Base-by-base conservation (phyloP, 2,797 vertebrate species). In the Sebastes reedi region DNA sequence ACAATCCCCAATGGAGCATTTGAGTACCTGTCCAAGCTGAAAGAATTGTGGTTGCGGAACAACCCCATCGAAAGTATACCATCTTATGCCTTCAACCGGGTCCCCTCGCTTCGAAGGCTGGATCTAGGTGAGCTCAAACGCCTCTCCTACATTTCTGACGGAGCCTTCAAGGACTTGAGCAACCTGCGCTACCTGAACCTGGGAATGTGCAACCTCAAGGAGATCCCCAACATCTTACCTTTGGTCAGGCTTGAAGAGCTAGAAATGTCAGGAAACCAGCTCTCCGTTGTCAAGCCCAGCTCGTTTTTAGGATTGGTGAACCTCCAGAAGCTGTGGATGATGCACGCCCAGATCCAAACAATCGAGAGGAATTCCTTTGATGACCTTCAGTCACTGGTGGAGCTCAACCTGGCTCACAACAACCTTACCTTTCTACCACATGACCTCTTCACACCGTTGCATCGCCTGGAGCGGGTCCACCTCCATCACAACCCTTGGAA, bases 1-100 rank as follows among this genome's bases (percentile, higher is more conserved):
- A 99, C 97, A 94, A 99, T 99, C 94, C 99, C 99, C 10, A 99
- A 99, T 96, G 98, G 98, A 93, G 99, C 99, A 90, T 99, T 99
- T 94, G 99, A 99, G 90, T 99, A 99, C 93, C 94, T 99, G 89
- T 99, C 99, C 89, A 99, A 99, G 94, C 95, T 99, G 90, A 99
- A 99, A 91, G 99, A 99, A 88, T 93, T 99, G 81, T 99, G 99
- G 99, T 95, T 99, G 92, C 93, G 99, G 80, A 99, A 99, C 95
- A 99, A 99, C 93, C 99, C 99, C 16, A 99, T 99, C 12, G 99
- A 99, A 92, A 99, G 98, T 95, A 99, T 99, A 93, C 98, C 98
- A 84, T 98, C 99, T 71, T 99, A 99, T 90, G 98, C 99, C 97
- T 99, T 99, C 96, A 99, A 98, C 92, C 96, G 99, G 90, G 97